These are phyloP conservation scores for Trachelus iudaicus DNA, from an alignment of 2,888 invertebrate species.

Conservation along the genomic window DNA sequence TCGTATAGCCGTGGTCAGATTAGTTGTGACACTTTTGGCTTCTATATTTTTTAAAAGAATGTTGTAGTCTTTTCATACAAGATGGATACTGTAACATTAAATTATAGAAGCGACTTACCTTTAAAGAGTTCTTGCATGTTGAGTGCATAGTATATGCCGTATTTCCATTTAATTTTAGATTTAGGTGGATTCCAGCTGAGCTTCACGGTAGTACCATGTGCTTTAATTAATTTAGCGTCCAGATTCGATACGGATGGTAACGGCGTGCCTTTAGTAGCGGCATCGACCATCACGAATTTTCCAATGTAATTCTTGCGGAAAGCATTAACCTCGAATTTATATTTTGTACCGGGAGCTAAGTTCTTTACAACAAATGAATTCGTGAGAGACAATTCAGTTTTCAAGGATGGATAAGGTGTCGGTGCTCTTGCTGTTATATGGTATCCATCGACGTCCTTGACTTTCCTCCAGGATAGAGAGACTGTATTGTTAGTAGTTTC, in stretches of 20 bases:
- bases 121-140: slow-evolving; percentile 70
- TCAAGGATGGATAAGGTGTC: slow-evolving; percentile 69
- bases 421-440: slow-evolving; percentile 68
- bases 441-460: slow-evolving; percentile 73
- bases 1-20: slow-evolving; percentile 70
- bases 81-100: slow-evolving; percentile 14
- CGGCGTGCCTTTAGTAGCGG: slow-evolving; percentile 67
- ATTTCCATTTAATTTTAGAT: slow-evolving; percentile 71
- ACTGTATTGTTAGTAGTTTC: slow-evolving; percentile 69
- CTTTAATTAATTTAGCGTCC: slow-evolving; percentile 68
- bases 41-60: slow-evolving; percentile 55
- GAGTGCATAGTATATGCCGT: slow-evolving; percentile 79
- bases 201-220: slow-evolving; percentile 72
- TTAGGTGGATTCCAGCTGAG: slow-evolving; percentile 76
- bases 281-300: slow-evolving; percentile 66
- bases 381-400: slow-evolving; percentile 64
- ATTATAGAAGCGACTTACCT: slow-evolving; percentile 64
- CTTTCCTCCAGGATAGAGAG: slow-evolving; percentile 72
- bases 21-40: slow-evolving; percentile 67
- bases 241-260: slow-evolving; percentile 68
- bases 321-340: slow-evolving; percentile 74
- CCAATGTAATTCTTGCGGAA: slow-evolving; percentile 72
- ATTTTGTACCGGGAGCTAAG: slow-evolving; percentile 66
- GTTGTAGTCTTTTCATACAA: not conserved
- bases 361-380: slow-evolving; percentile 60